Percentiles rank a stretch among this genome's conserved stretches.
Evolutionary conservation across 2,113 vertebrate genomes (phyloP).

Genomic region (Cynocephalus volans): DNA sequence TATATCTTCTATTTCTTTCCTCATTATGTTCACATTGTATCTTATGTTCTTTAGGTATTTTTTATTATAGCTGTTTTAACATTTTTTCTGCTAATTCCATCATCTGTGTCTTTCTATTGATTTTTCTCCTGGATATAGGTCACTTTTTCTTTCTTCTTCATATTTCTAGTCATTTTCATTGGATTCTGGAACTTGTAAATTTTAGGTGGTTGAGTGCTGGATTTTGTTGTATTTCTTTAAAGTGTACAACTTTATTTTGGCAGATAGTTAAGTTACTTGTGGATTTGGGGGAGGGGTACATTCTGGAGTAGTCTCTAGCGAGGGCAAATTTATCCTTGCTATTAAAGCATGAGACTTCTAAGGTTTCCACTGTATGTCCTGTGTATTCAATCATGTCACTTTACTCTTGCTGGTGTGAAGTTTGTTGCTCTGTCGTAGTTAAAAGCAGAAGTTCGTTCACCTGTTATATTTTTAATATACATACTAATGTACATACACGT

Average conservation of each 20-base stretch:
- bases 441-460: background rate
- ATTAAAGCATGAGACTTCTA: background rate
- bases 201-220: background rate
- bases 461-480: background rate
- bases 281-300: background rate
- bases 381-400: background rate
- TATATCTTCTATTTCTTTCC: background rate
- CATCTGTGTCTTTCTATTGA: background rate
- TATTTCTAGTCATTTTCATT: background rate
- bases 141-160: background rate
- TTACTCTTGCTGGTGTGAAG: background rate
- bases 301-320: background rate
- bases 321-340: background rate
- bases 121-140: background rate
- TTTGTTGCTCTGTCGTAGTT: background rate
- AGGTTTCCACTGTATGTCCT: background rate
- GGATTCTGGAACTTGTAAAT: background rate
- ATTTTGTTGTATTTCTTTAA: conserved; percentile 3
- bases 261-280: background rate
- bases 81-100: background rate
- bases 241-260: background rate
- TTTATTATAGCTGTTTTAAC: background rate
- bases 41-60: background rate
- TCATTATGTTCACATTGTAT: background rate
- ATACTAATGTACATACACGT: background rate